Percentiles rank a stretch among this genome's conserved stretches.
Conservation (phyloP, 2,113 vertebrate genomes). For the Microcebus jonahi region DNA sequence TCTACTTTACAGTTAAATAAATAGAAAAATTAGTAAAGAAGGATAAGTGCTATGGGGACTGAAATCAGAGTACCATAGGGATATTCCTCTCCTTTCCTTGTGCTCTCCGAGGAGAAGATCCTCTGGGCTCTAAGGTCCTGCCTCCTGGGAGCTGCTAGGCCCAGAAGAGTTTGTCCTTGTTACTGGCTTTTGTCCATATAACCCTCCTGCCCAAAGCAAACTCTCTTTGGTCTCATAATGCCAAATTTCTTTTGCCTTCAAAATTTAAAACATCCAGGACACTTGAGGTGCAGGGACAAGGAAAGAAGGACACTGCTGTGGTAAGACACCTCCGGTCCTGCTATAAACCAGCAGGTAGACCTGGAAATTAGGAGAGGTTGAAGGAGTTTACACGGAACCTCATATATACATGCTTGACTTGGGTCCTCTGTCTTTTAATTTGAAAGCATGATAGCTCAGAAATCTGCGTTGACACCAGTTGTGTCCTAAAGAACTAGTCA, state of each 20-base stretch:
- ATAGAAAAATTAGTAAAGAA: neutral
- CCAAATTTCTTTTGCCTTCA: neutral
- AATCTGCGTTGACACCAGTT: neutral
- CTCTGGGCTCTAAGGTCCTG: neutral
- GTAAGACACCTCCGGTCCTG: neutral
- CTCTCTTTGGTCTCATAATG: neutral
- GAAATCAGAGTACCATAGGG: neutral
- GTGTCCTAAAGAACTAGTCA: neutral
- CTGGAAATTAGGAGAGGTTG: neutral
- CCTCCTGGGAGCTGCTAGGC: neutral
- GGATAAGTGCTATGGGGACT: neutral
- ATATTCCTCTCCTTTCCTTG: neutral
- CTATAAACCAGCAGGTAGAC: neutral
- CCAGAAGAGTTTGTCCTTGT: neutral
- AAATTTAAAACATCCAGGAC: neutral
- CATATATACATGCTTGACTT: neutral
- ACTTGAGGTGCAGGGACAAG: neutral
- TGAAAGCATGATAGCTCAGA: neutral
- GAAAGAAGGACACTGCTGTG: neutral
- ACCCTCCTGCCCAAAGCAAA: neutral
- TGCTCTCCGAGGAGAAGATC: neutral
- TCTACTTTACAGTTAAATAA: constrained; percentile 12
- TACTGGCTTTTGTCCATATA: neutral
- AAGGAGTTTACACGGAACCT: neutral
- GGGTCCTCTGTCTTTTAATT: neutral